phyloP scores from a whole-genome alignment of 1,140 invertebrate species.

The Neocloeon triangulifer region DNA sequence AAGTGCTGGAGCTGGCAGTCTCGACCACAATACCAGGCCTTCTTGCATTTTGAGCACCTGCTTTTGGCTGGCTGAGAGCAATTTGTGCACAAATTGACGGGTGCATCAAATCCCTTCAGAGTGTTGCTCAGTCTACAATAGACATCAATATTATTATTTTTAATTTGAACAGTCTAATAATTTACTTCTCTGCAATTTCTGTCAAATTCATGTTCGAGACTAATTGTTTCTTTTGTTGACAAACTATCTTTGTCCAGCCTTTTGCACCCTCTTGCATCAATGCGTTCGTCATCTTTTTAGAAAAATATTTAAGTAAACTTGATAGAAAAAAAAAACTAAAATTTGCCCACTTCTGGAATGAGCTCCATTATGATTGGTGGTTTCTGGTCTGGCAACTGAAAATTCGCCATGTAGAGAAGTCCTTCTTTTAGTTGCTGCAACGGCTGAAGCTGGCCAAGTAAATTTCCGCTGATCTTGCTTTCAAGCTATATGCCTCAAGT shows the following conservation, averaged over 20 bases:
- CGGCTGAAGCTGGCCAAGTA: conserved; percentile 52
- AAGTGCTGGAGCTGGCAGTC: conserved; percentile 23
- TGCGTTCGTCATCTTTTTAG: conserved; percentile 23
- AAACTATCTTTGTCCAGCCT: too few species aligned
- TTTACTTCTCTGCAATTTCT: conserved; percentile 18
- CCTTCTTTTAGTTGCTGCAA: conserved; percentile 47
- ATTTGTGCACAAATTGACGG: too few species aligned
- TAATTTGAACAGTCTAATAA: too few species aligned
- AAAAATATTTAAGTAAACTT: too few species aligned
- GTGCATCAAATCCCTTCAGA: too few species aligned
- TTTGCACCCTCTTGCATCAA: conserved; percentile 21
- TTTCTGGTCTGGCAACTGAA: conserved; percentile 14
- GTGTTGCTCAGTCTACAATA: too few species aligned
- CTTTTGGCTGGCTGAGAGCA: conserved; percentile 18
- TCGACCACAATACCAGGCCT: conserved; percentile 24
- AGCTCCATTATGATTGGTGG: conserved; percentile 28
- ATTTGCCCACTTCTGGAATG: conserved; percentile 24
- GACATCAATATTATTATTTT: too few species aligned
- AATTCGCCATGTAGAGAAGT: conserved; percentile 25
- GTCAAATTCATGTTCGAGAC: conserved; percentile 26
- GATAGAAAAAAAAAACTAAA: too few species aligned
- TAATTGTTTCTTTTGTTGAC: conserved; percentile 23
- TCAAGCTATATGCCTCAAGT: conserved; percentile 24
- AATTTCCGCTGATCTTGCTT: conserved; percentile 29
- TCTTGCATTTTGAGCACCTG: conserved; percentile 24